These are phyloP conservation scores for Pantherophis guttatus DNA, from an alignment of 2,113 vertebrate genomes.

Conservation along the genomic window DNA sequence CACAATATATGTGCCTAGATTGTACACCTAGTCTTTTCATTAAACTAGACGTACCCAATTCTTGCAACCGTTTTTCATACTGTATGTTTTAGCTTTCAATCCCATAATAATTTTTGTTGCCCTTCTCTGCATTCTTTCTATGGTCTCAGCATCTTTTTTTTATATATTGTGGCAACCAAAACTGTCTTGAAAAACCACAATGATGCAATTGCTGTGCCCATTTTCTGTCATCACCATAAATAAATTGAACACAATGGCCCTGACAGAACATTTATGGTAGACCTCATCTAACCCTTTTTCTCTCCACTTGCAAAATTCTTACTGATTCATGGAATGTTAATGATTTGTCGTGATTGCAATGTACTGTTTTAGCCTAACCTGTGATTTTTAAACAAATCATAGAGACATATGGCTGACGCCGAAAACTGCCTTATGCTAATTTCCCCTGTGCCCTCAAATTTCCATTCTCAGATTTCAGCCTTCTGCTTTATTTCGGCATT, in stretches of 20 bases:
- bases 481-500: slow-evolving; percentile 27
- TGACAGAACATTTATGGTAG: not conserved
- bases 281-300: not conserved
- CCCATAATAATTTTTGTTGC: not conserved
- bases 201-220: not conserved
- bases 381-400: not conserved
- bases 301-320: not conserved
- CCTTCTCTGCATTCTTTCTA: not conserved
- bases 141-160: not conserved
- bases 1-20: not conserved
- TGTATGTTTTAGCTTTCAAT: not conserved
- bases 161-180: not conserved
- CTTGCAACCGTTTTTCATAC: not conserved
- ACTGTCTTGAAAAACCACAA: not conserved
- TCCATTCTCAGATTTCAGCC: slow-evolving; percentile 15
- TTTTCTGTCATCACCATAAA: not conserved
- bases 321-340: not conserved
- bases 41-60: not conserved
- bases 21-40: not conserved
- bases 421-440: slow-evolving; percentile 15
- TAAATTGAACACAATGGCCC: not conserved
- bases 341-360: not conserved
- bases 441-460: slow-evolving; percentile 10
- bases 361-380: not conserved
- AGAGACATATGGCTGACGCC: slow-evolving; percentile 1